Evolutionary conservation across 2,888 invertebrate species (phyloP).

Genomic region (Ophraella communa): DNA sequence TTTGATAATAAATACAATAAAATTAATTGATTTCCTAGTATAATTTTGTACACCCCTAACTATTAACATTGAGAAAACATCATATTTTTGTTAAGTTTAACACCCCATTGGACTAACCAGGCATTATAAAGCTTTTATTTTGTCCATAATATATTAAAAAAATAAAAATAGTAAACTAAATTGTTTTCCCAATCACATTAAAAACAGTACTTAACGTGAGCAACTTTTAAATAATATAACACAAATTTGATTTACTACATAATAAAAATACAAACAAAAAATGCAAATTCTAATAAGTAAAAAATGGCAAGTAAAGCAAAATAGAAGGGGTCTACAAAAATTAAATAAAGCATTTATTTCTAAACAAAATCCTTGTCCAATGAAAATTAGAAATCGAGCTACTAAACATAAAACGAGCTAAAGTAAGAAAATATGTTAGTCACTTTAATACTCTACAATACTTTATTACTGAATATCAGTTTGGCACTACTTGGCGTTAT

Average conservation of each 20-base stretch:
- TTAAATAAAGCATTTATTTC: neutral
- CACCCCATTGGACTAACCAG: too few species aligned
- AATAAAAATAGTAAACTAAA: too few species aligned
- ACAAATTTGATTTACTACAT: neutral
- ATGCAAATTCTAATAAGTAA: slow-evolving; percentile 4
- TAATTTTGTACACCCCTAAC: too few species aligned
- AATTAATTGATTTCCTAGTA: too few species aligned
- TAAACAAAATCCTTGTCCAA: slow-evolving; percentile 2
- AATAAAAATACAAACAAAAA: neutral
- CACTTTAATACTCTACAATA: neutral
- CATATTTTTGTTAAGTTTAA: too few species aligned
- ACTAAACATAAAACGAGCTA: neutral
- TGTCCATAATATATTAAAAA: too few species aligned
- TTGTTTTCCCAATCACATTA: too few species aligned
- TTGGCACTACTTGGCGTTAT: neutral
- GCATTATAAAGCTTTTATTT: too few species aligned
- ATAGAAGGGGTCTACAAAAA: neutral
- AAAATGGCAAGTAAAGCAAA: slow-evolving; percentile 23
- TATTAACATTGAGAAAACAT: too few species aligned
- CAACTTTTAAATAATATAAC: neutral
- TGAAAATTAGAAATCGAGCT: slow-evolving; percentile 9
- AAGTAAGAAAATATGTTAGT: neutral
- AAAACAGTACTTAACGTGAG: neutral
- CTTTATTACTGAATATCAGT: neutral
- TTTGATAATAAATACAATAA: too few species aligned